Evolutionary conservation across 2,113 vertebrate species (phyloP), one percentile per base, ranked within the genome.

Genomic region (Pandion haliaetus): DNA sequence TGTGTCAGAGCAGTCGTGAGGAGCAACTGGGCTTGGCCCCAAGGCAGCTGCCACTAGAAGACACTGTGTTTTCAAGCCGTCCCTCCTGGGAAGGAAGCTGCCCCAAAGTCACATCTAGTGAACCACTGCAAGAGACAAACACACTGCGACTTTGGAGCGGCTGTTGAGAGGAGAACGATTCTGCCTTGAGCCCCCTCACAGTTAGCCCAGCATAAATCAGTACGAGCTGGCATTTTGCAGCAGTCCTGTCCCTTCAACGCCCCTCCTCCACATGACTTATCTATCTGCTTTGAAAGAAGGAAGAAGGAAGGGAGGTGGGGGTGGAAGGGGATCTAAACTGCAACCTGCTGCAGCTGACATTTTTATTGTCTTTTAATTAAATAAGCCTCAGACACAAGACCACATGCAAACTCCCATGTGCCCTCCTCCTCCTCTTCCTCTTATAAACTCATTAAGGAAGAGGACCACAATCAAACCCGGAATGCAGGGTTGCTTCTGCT

Each of bases 321-420:
- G 61, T 1, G 8, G 93, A 96, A 93, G 42, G 50, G 72, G 66
- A 95, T 97, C 89, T 97, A 97, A 97, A 96, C 58, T 96, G 94
- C 96, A 98, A 95, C 95, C 96, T 97, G 96, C 70, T 77, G 94
- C 96, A 98, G 97, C 98, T 98, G 98, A 97, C 90, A 44, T 95
- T 96, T 97, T 98, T 98, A 98, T 98, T 98, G 96, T 97, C 93
- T 98, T 98, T 98, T 98, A 98, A 98, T 98, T 98, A 98, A 98
- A 98, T 98, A 96, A 98, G 94, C 67, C 88, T 92, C 86, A 97
- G 86, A 95, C 92, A 97, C 95, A 89, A 62, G 76, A 97, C 85
- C 66, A 91, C 88, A 96, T 95, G 89, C 70, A 76, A 89, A 96
- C 96, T 86, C 94, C 78, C 70, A 81, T 86, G 81, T 78, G 63